Conservation (phyloP, 2,113 vertebrate species). For the Phainopepla nitens region DNA sequence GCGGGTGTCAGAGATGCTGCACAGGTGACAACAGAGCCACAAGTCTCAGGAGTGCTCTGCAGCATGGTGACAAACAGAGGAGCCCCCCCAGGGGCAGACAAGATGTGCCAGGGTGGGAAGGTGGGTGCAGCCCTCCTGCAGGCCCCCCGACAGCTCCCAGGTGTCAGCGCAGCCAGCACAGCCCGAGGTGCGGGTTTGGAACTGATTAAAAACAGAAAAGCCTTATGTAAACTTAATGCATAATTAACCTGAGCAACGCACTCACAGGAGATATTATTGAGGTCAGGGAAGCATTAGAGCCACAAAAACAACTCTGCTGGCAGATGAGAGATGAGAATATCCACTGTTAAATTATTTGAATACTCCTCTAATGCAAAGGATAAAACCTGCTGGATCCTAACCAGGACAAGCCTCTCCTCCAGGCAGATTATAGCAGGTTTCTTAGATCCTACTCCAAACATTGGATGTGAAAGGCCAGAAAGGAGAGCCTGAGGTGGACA, state of each 20-base stretch:
- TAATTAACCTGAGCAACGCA: constrained; percentile 25
- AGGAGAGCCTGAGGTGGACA: neutral
- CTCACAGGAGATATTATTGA: neutral
- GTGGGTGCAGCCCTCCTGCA: neutral
- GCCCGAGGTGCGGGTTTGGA: neutral
- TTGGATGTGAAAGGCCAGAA: neutral
- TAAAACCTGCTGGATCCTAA: neutral
- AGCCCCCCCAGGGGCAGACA: neutral
- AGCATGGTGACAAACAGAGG: neutral
- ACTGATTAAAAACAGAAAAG: constrained; percentile 21
- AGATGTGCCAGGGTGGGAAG: neutral
- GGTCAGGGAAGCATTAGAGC: constrained; percentile 33
- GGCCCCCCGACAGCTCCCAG: fast-evolving
- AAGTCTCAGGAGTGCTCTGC: neutral
- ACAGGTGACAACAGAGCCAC: neutral
- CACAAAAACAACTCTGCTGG: neutral
- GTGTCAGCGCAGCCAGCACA: neutral
- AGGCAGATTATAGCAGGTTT: neutral
- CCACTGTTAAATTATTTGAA: neutral
- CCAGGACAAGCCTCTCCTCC: neutral
- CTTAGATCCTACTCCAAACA: neutral
- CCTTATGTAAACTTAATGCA: constrained; percentile 57
- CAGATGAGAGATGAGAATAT: neutral
- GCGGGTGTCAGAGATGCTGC: neutral
- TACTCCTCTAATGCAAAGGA: neutral